Percentiles rank a stretch among this genome's conserved stretches.
Conservation (phyloP, 2,113 vertebrate species). For the Sapayoa aenigma region DNA sequence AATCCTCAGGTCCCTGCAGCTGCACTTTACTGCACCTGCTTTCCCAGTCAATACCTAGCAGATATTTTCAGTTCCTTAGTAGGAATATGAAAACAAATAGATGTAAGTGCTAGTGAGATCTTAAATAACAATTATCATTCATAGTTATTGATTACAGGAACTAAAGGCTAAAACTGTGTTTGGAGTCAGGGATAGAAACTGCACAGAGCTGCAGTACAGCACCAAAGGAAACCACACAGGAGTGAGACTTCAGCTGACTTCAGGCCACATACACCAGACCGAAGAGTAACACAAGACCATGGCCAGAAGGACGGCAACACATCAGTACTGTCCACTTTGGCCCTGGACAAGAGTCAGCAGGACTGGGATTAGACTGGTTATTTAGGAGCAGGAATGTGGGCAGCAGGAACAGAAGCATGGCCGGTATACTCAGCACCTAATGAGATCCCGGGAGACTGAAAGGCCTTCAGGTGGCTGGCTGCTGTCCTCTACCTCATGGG, state of each 20-base stretch:
- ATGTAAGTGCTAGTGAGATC: not conserved
- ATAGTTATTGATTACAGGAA: not conserved
- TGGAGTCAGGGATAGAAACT: not conserved
- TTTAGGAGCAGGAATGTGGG: not conserved
- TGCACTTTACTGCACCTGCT: not conserved
- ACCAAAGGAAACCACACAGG: not conserved
- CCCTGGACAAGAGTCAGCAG: not conserved
- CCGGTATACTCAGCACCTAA: not conserved
- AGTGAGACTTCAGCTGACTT: not conserved
- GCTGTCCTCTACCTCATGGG: not conserved
- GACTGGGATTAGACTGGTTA: not conserved
- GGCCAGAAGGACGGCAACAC: not conserved
- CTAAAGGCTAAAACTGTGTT: not conserved
- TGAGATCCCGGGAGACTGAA: not conserved
- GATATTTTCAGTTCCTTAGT: not conserved
- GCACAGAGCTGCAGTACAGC: not conserved
- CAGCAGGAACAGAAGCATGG: not conserved
- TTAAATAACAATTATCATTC: not conserved
- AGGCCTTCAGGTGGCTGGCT: not conserved
- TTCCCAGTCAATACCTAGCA: not conserved
- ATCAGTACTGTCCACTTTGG: not conserved
- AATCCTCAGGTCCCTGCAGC: not conserved
- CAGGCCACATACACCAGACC: not conserved
- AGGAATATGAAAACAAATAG: not conserved
- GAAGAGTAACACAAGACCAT: not conserved